Base-by-base conservation (phyloP, 2,797 vertebrate species). In the Clarias pachynema region DNA sequence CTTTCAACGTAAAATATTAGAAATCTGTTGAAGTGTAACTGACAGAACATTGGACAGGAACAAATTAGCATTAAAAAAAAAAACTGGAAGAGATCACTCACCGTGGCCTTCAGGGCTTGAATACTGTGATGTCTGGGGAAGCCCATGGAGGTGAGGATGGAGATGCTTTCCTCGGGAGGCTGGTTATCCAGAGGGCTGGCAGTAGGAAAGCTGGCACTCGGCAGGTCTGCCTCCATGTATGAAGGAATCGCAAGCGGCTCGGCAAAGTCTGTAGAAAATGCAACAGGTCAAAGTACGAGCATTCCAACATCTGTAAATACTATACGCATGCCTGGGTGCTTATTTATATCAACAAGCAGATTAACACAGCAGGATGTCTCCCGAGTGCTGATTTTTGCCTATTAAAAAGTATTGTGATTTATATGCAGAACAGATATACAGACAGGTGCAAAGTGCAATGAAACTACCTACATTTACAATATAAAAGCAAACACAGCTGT, bases 71-170 rank as follows among this genome's bases (percentile, higher is more conserved):
- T 22, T n/a, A 44, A 65, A 49, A 65, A 80, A 49, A 66, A 65
- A 53, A 29, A 69, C 53, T n/a, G 49, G 14, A 44, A 40, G 8
- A 62, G 31, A 56, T 75, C 22, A 94, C 97, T 96, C 91, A 99
- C 98, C 65, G 96, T 97, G 88, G 97, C 95, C 91, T 95, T 96
- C 26, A 99, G 94, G 0, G 98, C 97, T 65, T 94, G 96, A 89
- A 99, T 93, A 44, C 96, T 96, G 89, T 98, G 94, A 89, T 92
- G 92, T 87, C 98, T 95, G 73, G 97, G 97, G 94, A 99, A 99
- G 88, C 98, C 98, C 98, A 99, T 99, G 26, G 98, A 99, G 15
- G 96, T 95, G 62, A 99, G 96, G 87, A 99, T 98, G 89, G 98
- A 93, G 57, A 99, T 90, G 86, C 96, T 97, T 91, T 99, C 98